These are phyloP conservation scores for Antitype chi DNA, from an alignment of 2,888 invertebrate species.

Conservation along the genomic window DNA sequence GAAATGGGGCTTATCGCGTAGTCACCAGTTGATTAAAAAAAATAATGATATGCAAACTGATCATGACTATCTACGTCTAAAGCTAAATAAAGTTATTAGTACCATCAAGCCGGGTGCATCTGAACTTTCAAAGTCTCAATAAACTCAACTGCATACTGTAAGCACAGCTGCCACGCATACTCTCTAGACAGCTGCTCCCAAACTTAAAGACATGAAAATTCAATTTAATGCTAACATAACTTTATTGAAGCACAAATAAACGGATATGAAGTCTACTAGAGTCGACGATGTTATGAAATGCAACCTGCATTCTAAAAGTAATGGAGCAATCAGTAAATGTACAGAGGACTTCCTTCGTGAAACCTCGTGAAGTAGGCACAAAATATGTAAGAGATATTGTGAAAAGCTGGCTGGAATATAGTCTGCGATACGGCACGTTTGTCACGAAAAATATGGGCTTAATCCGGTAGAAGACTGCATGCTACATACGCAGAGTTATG, in stretches of 20 bases:
- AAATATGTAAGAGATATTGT: constrained; percentile 44
- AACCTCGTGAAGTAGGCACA: constrained; percentile 25
- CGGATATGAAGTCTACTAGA: constrained; percentile 9
- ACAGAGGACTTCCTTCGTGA: constrained; percentile 3
- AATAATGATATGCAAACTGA: background rate
- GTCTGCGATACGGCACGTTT: constrained; percentile 76
- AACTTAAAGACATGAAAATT: constrained; percentile 48
- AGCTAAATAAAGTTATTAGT: constrained; percentile 28
- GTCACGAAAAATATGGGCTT: constrained; percentile 71
- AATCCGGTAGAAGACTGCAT: constrained; percentile 63
- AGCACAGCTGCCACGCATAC: constrained; percentile 39
- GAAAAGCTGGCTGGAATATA: constrained; percentile 56
- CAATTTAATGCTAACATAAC: constrained; percentile 42
- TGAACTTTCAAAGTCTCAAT: constrained; percentile 41
- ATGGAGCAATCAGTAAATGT: constrained; percentile 36
- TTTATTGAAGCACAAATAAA: constrained; percentile 31
- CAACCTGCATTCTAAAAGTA: constrained; percentile 19
- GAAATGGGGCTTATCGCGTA: background rate
- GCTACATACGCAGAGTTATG: constrained; percentile 42
- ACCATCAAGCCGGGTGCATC: constrained; percentile 23
- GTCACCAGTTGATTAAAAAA: background rate
- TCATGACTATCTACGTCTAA: background rate
- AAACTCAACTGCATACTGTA: constrained; percentile 42
- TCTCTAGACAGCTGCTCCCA: constrained; percentile 46
- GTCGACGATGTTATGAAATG: constrained; percentile 24